phyloP scores from a whole-genome alignment of 2,113 vertebrate genomes.

The Clarias gariepinus region DNA sequence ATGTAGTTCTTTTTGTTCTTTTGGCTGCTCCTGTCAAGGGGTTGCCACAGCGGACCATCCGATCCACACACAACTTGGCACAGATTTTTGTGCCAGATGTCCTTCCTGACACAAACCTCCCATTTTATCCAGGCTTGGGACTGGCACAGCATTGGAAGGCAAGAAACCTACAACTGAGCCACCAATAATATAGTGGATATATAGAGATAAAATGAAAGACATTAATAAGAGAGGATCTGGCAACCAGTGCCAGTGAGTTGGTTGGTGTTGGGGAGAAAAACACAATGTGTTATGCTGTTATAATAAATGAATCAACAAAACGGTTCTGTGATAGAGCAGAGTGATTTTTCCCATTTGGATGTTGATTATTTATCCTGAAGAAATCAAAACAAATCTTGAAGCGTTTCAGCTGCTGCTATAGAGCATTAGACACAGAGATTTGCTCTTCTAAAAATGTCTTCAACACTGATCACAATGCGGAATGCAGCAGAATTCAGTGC shows the following conservation, averaged over 20 bases:
- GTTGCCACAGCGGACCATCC: too few relatives aligned
- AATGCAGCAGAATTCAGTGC: conserved; percentile 5
- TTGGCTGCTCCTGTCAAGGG: too few relatives aligned
- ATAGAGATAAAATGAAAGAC: not conserved
- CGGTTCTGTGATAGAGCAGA: not conserved
- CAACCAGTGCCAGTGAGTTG: not conserved
- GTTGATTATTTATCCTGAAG: too few relatives aligned
- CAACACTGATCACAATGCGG: not conserved
- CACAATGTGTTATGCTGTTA: not conserved
- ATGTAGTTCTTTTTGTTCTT: not conserved
- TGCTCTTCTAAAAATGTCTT: not conserved
- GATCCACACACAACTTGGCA: too few relatives aligned
- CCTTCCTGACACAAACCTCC: too few relatives aligned
- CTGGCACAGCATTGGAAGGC: too few relatives aligned
- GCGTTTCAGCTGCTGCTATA: not conserved
- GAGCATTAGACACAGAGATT: not conserved
- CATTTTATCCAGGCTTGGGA: too few relatives aligned
- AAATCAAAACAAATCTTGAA: too few relatives aligned
- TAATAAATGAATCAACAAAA: not conserved
- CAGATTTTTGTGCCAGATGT: too few relatives aligned
- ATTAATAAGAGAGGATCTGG: not conserved
- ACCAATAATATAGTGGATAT: too few relatives aligned
- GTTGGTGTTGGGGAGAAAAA: not conserved
- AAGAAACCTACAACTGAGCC: too few relatives aligned
- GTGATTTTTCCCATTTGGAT: not conserved